Conservation (phyloP, 2,797 vertebrate species). For the Pelobates cultripes region DNA sequence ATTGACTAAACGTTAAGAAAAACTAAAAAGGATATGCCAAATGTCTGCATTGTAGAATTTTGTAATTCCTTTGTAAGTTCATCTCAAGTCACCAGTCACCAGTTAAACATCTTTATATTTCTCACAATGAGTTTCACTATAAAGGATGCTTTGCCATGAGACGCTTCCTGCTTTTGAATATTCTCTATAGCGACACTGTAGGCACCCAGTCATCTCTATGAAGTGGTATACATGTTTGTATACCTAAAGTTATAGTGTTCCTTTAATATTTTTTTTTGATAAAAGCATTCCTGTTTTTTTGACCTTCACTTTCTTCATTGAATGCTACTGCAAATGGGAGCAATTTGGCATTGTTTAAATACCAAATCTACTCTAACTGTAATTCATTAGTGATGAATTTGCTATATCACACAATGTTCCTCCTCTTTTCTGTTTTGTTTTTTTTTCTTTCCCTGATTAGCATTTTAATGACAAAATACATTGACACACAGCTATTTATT, state of each 20-base stretch:
- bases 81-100: too few species aligned
- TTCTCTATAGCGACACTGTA: too few species aligned
- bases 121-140: too few species aligned
- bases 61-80: too few species aligned
- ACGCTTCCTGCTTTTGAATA: not conserved
- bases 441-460: not conserved
- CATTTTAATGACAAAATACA: conserved; percentile 6
- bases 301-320: not conserved
- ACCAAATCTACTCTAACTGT: not conserved
- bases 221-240: too few species aligned
- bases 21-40: too few species aligned
- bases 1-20: too few species aligned
- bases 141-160: not conserved
- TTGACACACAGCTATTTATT: not conserved
- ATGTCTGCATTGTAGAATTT: too few species aligned
- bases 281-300: not conserved
- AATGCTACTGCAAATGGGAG: not conserved
- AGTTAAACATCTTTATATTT: too few species aligned
- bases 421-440: not conserved
- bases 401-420: not conserved
- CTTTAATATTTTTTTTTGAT: not conserved
- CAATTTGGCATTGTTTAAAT: conserved; percentile 3
- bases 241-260: too few species aligned
- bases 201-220: too few species aligned
- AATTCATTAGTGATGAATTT: conserved; percentile 4